Conservation (phyloP, 1,140 invertebrate species). For the Lordiphosa stackelbergi region DNA sequence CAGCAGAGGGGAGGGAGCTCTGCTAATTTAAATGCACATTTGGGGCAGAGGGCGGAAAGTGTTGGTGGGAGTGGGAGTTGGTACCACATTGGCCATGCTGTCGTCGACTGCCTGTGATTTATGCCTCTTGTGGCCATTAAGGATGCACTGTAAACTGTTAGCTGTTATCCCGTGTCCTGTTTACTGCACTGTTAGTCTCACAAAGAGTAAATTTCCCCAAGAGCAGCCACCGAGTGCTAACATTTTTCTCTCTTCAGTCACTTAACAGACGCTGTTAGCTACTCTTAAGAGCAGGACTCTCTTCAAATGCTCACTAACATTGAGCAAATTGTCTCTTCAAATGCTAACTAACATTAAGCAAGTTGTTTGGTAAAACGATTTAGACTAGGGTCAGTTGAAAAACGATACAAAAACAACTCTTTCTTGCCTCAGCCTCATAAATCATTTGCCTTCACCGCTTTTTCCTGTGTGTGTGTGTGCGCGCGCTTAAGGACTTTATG, state of each 20-base stretch:
- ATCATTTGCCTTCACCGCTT: constrained; percentile 27
- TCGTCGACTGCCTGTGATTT: constrained; percentile 39
- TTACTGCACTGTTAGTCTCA: constrained; percentile 9
- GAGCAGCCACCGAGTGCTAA: background rate
- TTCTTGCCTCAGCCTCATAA: constrained; percentile 17
- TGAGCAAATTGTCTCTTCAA: no score
- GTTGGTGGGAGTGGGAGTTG: background rate
- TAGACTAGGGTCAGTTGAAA: constrained; percentile 38
- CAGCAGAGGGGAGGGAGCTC: background rate
- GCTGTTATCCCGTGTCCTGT: constrained; percentile 1
- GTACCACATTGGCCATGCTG: constrained; percentile 34
- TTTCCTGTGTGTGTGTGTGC: constrained; percentile 8
- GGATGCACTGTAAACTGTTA: constrained; percentile 9
- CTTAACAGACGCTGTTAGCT: no score
- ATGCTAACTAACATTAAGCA: no score
- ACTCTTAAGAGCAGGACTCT: no score
- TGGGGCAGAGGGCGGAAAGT: constrained; percentile 40
- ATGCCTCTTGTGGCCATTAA: constrained; percentile 22
- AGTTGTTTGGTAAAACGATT: constrained; percentile 12
- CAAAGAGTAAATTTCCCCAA: constrained; percentile 36
- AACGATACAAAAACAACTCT: constrained; percentile 35
- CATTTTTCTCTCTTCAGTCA: constrained; percentile 1
- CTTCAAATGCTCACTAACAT: no score
- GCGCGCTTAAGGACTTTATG: background rate
- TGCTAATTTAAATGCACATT: constrained; percentile 75